Evolutionary conservation across 2,888 invertebrate genomes (phyloP).

Genomic region (Acanthacorydalis orientalis): DNA sequence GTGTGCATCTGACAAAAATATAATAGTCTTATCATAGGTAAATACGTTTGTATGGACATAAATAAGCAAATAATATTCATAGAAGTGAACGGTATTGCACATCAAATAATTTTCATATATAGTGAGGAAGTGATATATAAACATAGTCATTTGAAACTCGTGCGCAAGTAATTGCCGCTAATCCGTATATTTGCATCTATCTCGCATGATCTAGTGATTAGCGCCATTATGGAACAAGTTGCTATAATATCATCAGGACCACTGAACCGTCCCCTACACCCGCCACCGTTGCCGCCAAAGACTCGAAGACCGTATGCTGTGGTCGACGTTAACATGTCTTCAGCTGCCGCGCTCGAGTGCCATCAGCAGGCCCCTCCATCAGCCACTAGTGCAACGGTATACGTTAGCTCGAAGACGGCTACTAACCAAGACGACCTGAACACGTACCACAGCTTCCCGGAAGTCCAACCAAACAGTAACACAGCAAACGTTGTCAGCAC

Average conservation of each 20-base stretch:
- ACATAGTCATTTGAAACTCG: no score
- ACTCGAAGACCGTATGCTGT: constrained; percentile 19
- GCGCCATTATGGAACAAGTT: constrained; percentile 34
- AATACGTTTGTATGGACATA: no score
- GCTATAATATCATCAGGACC: constrained; percentile 15
- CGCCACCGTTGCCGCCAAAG: constrained; percentile 39
- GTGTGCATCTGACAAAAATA: no score
- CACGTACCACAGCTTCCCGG: constrained; percentile 20
- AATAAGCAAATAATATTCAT: no score
- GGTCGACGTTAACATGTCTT: constrained; percentile 17
- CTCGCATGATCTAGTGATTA: no score
- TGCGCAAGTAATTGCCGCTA: no score
- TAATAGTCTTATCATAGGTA: no score
- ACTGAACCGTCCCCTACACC: constrained; percentile 10
- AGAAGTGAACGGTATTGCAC: no score
- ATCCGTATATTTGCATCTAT: no score
- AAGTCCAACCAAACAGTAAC: constrained; percentile 12
- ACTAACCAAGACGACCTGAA: constrained; percentile 9
- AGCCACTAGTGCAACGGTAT: constrained; percentile 29
- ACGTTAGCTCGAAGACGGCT: constrained; percentile 19
- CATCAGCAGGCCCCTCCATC: constrained; percentile 13
- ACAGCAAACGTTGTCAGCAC: constrained; percentile 17
- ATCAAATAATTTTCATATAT: no score
- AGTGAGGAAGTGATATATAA: no score
- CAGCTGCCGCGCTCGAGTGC: constrained; percentile 14